Evolutionary conservation across 1,140 invertebrate genomes (phyloP).

Genomic region (Caerostris darwini): DNA sequence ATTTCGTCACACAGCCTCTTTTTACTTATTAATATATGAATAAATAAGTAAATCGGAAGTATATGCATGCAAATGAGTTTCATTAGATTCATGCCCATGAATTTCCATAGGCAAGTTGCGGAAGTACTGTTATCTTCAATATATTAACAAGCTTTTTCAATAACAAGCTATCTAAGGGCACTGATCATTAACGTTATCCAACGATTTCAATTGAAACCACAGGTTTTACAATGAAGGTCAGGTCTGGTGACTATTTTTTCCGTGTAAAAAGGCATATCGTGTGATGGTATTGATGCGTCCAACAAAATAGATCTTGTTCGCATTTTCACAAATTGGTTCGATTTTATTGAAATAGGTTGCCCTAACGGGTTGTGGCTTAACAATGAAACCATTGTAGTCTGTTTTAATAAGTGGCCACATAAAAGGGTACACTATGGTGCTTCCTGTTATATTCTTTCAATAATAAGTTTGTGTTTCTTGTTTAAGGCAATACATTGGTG

Average conservation of each 20-base stretch:
- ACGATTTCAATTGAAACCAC: background rate
- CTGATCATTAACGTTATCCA: slow-evolving; percentile 31
- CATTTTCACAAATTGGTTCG: slow-evolving; percentile 36
- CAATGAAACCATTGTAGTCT: background rate
- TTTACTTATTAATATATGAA: slow-evolving; percentile 3
- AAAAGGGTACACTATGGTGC: background rate
- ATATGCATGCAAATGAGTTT: background rate
- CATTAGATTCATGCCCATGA: background rate
- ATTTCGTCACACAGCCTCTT: background rate
- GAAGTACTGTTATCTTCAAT: background rate
- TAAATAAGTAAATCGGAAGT: background rate
- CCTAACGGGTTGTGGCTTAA: background rate
- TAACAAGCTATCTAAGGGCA: slow-evolving; percentile 3
- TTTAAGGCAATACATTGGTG: background rate
- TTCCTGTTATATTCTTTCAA: slow-evolving; percentile 13
- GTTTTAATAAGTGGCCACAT: background rate
- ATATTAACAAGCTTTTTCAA: slow-evolving; percentile 14
- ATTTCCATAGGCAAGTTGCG: background rate
- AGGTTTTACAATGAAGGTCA: background rate
- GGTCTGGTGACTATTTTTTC: background rate
- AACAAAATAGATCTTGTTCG: background rate
- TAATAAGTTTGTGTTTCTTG: background rate
- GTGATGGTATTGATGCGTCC: background rate
- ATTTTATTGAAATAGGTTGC: slow-evolving; percentile 36
- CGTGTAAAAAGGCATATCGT: background rate